phyloP scores from a whole-genome alignment of 2,888 invertebrate genomes.

The Leistus spinibarbis region DNA sequence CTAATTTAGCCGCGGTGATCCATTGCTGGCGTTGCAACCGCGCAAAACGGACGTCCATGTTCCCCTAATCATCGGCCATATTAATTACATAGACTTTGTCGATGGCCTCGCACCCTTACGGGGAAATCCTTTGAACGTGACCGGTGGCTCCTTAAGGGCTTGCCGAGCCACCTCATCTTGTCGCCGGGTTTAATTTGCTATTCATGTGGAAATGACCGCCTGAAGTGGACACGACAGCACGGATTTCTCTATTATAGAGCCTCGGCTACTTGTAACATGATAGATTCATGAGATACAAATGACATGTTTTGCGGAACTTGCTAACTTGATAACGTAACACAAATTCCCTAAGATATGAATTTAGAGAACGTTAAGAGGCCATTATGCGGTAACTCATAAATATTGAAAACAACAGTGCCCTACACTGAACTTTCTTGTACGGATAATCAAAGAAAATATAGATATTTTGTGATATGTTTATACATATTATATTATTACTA shows the following conservation, averaged over 20 bases:
- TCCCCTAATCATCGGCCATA: conserved; percentile 16
- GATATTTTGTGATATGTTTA: too few species aligned
- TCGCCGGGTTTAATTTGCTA: conserved; percentile 25
- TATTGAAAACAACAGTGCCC: too few species aligned
- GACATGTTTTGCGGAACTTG: not conserved
- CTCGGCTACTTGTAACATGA: conserved; percentile 5
- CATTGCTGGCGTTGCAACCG: not conserved
- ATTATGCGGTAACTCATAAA: not conserved
- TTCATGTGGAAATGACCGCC: conserved; percentile 14
- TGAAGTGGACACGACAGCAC: not conserved
- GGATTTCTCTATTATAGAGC: not conserved
- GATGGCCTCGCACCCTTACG: not conserved
- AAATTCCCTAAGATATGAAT: not conserved
- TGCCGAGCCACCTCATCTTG: not conserved
- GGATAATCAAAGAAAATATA: too few species aligned
- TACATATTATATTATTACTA: too few species aligned
- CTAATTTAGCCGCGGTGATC: not conserved
- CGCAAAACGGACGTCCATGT: not conserved
- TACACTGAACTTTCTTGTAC: too few species aligned
- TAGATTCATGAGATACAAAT: not conserved
- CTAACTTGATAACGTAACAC: not conserved
- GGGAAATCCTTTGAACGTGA: conserved; percentile 16
- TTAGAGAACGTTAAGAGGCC: too few species aligned
- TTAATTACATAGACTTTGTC: conserved; percentile 30
- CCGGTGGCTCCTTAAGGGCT: not conserved